phyloP scores from a whole-genome alignment of 2,888 invertebrate genomes.

The Gymnocheta viridis region DNA sequence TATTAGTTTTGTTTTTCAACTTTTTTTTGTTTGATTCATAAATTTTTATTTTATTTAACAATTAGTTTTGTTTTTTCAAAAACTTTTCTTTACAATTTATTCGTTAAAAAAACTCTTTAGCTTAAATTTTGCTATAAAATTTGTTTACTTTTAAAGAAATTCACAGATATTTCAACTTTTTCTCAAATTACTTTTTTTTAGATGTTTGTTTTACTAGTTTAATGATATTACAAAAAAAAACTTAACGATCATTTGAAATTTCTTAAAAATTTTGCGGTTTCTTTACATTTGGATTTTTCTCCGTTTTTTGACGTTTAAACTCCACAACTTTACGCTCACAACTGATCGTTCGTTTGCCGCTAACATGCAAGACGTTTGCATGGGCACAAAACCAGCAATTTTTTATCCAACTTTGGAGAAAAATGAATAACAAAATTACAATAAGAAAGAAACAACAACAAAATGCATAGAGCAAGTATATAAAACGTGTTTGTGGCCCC shows the following conservation, averaged over 20 bases:
- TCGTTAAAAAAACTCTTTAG: background rate
- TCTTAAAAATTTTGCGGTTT: constrained; percentile 48
- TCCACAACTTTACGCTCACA: constrained; percentile 69
- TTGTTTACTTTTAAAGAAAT: constrained; percentile 36
- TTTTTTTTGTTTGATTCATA: background rate
- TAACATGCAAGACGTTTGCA: constrained; percentile 42
- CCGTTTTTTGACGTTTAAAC: constrained; percentile 64
- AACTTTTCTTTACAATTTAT: background rate
- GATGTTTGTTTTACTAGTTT: constrained; percentile 29
- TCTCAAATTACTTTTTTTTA: constrained; percentile 41
- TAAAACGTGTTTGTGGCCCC: constrained; percentile 68
- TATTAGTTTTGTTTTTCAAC: background rate
- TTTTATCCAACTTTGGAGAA: constrained; percentile 58
- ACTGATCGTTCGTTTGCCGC: constrained; percentile 58
- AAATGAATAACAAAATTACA: constrained; percentile 2
- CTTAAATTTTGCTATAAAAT: background rate
- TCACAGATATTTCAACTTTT: constrained; percentile 58
- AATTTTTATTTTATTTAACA: background rate
- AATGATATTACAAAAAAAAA: constrained; percentile 28
- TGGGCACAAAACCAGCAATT: constrained; percentile 31
- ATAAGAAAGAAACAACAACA: constrained; percentile 13
- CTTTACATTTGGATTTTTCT: constrained; percentile 9
- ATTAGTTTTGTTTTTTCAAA: background rate
- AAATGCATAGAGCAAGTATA: constrained; percentile 19
- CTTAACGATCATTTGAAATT: constrained; percentile 63